Percentiles rank a stretch among this genome's conserved stretches.
phyloP scores from a whole-genome alignment of 2,113 vertebrate genomes.

The Paradisaea rubra region DNA sequence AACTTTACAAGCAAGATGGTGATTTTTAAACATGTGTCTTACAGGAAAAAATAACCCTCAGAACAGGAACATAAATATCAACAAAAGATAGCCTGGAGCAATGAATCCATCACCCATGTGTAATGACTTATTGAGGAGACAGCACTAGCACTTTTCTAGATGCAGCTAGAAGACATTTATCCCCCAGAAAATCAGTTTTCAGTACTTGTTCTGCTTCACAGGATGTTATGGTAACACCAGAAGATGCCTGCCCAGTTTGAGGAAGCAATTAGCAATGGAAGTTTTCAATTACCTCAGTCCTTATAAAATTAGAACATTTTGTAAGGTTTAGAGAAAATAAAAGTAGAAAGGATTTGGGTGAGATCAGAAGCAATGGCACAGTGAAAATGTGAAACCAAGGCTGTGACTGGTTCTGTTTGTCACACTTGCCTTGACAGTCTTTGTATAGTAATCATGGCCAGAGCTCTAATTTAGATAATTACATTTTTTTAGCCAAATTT shows the following conservation, averaged over 20 bases:
- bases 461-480: neutral
- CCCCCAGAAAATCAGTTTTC: neutral
- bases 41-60: neutral
- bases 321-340: neutral
- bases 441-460: neutral
- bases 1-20: neutral
- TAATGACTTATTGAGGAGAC: neutral
- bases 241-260: neutral
- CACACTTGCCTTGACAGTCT: neutral
- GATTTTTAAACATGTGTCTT: neutral
- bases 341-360: neutral
- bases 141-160: neutral
- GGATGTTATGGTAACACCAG: neutral
- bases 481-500: neutral
- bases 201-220: neutral
- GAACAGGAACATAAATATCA: neutral
- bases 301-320: constrained; percentile 7
- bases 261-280: neutral
- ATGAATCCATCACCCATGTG: neutral
- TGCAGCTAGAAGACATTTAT: neutral
- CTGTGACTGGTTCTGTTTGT: neutral
- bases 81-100: neutral
- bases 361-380: neutral
- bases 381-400: neutral
- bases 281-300: neutral